A percentile compares a stretch with the other conserved stretches of the same genome.
Conservation (phyloP, 1,140 invertebrate species). For the Dufourea novaeangliae region DNA sequence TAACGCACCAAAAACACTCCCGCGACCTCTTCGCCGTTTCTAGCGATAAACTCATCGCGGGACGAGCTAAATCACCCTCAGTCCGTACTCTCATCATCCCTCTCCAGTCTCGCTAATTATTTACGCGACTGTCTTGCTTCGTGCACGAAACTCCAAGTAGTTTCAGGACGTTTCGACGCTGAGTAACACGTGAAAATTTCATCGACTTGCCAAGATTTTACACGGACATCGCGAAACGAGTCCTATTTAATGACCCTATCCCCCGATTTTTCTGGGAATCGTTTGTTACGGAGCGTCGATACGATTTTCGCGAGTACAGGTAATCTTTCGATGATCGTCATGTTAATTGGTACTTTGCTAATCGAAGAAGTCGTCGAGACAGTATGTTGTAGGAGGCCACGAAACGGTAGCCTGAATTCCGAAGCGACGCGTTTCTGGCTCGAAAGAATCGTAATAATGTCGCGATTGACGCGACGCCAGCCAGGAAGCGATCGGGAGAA, state of each 20-base stretch:
- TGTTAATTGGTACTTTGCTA: too few species aligned
- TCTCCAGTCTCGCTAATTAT: not conserved
- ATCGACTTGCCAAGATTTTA: not conserved
- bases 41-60: too few species aligned
- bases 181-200: not conserved
- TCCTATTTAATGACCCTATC: not conserved
- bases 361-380: not conserved
- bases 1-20: constrained; percentile 58
- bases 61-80: too few species aligned
- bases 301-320: too few species aligned
- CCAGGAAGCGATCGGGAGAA: constrained; percentile 1
- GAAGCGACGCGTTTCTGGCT: too few species aligned
- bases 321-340: too few species aligned
- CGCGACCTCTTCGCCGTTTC: constrained; percentile 14
- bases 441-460: not conserved
- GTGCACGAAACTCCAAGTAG: not conserved
- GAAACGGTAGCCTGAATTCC: too few species aligned
- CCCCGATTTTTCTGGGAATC: too few species aligned
- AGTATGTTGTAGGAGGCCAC: not conserved
- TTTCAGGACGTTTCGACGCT: not conserved
- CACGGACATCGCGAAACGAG: not conserved
- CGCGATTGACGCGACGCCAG: constrained; percentile 6
- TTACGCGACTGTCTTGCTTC: not conserved
- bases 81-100: too few species aligned
- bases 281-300: too few species aligned